phyloP scores from a whole-genome alignment of 2,113 vertebrate species.

The Rhinoptilus africanus region DNA sequence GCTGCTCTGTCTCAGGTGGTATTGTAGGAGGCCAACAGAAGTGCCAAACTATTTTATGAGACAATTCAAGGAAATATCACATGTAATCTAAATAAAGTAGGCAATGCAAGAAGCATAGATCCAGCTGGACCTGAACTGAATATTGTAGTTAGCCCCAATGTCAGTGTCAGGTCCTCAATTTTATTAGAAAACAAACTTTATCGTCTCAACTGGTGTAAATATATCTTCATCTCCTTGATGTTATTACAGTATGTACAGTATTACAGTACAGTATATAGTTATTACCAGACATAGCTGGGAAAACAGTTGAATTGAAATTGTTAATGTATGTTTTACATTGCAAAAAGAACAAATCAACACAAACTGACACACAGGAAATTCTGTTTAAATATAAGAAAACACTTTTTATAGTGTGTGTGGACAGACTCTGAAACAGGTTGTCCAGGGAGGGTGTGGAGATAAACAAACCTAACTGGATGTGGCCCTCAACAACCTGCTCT shows the following conservation, averaged over 20 bases:
- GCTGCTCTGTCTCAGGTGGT: neutral
- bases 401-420: rapidly evolving
- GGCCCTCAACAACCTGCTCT: neutral
- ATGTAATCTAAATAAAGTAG: neutral
- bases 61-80: neutral
- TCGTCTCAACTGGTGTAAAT: neutral
- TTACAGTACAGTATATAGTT: no score
- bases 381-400: neutral
- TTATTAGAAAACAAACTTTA: neutral
- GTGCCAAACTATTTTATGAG: neutral
- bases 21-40: neutral
- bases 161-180: neutral
- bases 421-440: neutral
- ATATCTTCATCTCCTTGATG: neutral
- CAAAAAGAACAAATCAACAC: neutral
- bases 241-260: no score
- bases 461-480: rapidly evolving
- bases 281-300: neutral
- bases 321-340: neutral
- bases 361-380: neutral
- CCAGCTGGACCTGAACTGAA: neutral
- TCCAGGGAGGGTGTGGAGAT: no score
- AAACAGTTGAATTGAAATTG: neutral
- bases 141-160: neutral
- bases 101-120: neutral